These are phyloP conservation scores for Leptoclinus maculatus DNA, from an alignment of 2,797 vertebrate species.

Conservation along the genomic window DNA sequence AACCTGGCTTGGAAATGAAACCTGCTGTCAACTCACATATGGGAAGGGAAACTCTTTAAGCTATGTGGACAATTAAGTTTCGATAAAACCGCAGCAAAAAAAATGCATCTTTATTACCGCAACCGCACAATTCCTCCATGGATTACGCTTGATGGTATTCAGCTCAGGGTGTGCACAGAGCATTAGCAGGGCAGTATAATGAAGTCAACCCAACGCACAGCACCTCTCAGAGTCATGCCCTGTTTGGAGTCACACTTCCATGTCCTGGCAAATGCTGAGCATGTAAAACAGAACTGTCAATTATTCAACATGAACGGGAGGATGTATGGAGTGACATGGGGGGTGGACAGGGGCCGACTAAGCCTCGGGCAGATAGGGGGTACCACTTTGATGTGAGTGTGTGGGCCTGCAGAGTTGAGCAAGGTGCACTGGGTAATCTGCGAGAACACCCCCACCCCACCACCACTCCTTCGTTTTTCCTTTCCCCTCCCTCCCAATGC, in stretches of 20 bases:
- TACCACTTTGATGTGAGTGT: constrained; percentile 84
- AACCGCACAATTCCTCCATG: constrained; percentile 51
- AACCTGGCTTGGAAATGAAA: constrained; percentile 68
- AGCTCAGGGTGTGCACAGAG: constrained; percentile 57
- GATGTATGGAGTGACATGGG: constrained; percentile 85
- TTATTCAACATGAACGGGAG: constrained; percentile 85
- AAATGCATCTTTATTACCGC: constrained; percentile 63
- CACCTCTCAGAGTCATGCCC: constrained; percentile 79
- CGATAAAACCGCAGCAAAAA: constrained; percentile 69
- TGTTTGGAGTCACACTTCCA: constrained; percentile 84
- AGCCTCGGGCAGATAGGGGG: constrained; percentile 84
- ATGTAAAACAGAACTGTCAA: constrained; percentile 87
- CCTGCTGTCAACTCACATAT: constrained; percentile 70
- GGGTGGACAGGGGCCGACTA: constrained; percentile 83
- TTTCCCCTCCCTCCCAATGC: constrained; percentile 48
- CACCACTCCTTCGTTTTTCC: constrained; percentile 52
- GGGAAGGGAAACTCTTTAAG: constrained; percentile 67
- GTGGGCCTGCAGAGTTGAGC: constrained; percentile 82
- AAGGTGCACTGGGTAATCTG: constrained; percentile 82
- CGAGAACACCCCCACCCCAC: constrained; percentile 48
- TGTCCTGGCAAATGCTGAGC: constrained; percentile 85
- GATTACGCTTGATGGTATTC: constrained; percentile 68
- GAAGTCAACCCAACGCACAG: constrained; percentile 75
- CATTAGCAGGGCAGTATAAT: constrained; percentile 74
- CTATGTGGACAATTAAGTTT: constrained; percentile 73